A percentile compares a stretch with the other conserved stretches of the same genome.
Conservation (phyloP, 1,140 invertebrate species). For the Vanessa atalanta region DNA sequence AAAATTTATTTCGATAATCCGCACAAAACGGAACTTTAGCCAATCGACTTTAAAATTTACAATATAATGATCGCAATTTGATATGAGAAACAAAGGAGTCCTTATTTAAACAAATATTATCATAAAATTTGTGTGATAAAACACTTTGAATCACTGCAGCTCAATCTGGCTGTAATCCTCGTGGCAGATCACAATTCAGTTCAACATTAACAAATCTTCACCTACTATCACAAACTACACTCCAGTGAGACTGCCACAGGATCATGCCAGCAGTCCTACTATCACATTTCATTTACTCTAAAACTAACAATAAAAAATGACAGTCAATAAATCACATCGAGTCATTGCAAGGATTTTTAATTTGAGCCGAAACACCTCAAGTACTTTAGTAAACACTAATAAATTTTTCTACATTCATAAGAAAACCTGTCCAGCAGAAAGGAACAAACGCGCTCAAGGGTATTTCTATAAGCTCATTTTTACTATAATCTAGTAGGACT, state of each 20-base stretch:
- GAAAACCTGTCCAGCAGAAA: conserved; percentile 55
- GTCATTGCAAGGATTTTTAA: conserved; percentile 42
- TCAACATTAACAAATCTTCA: conserved; percentile 51
- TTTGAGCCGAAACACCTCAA: conserved; percentile 49
- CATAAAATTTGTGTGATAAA: conserved; percentile 61
- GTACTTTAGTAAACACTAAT: conserved; percentile 32
- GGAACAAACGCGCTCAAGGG: conserved; percentile 40
- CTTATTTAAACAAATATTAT: conserved; percentile 48
- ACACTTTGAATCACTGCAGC: conserved; percentile 41
- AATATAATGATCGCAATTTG: conserved; percentile 49
- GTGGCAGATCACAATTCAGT: conserved; percentile 43
- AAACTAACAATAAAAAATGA: conserved; percentile 65
- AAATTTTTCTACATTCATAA: conserved; percentile 36
- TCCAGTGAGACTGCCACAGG: conserved; percentile 48
- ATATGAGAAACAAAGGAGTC: conserved; percentile 54
- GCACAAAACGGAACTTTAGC: conserved; percentile 52
- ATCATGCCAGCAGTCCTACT: conserved; percentile 64
- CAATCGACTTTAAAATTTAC: conserved; percentile 48
- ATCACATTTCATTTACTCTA: conserved; percentile 56
- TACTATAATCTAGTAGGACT: conserved; percentile 61
- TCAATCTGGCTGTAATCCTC: conserved; percentile 36
- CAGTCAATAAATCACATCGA: conserved; percentile 65
- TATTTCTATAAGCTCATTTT: conserved; percentile 41
- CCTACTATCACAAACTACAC: conserved; percentile 39
- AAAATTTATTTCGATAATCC: conserved; percentile 56